Percentiles rank a stretch among this genome's conserved stretches.
phyloP scores from a whole-genome alignment of 2,888 invertebrate genomes.

The Odontocerum albicorne region DNA sequence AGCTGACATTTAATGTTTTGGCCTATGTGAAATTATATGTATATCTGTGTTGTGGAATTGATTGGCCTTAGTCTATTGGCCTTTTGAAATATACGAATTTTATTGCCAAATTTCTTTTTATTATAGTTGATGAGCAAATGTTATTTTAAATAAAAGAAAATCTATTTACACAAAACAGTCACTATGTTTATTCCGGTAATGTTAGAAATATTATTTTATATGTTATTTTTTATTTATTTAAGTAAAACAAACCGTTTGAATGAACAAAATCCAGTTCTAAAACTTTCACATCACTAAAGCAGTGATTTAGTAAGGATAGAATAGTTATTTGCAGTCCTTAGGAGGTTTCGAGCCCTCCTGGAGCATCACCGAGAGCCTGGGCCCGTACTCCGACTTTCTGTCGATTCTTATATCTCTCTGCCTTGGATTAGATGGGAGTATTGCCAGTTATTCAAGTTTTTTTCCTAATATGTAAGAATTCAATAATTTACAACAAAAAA shows the following conservation, averaged over 20 bases:
- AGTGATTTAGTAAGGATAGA: too few species aligned
- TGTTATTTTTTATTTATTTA: constrained; percentile 22
- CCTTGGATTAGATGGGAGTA: constrained; percentile 21
- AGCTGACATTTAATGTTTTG: constrained; percentile 25
- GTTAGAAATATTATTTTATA: constrained; percentile 29
- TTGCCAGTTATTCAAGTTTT: constrained; percentile 21
- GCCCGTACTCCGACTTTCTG: too few species aligned
- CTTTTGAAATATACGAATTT: constrained; percentile 37
- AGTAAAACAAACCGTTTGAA: constrained; percentile 20
- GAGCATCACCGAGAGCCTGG: too few species aligned
- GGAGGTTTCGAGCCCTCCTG: too few species aligned
- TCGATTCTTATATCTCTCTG: constrained; percentile 16
- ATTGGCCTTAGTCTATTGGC: constrained; percentile 37
- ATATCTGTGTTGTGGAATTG: constrained; percentile 33
- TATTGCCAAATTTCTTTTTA: constrained; percentile 36
- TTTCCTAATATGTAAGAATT: constrained; percentile 32
- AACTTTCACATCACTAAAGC: too few species aligned
- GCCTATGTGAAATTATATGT: constrained; percentile 27
- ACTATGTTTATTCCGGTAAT: constrained; percentile 35
- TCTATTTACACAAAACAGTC: constrained; percentile 36
- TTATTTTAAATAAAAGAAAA: constrained; percentile 30
- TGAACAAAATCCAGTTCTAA: constrained; percentile 32
- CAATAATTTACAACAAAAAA: constrained; percentile 34
- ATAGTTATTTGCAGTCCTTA: too few species aligned
- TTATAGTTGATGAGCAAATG: constrained; percentile 29